These are phyloP conservation scores for Pachyramphus minor DNA, from an alignment of 2,113 vertebrate genomes.

Conservation along the genomic window DNA sequence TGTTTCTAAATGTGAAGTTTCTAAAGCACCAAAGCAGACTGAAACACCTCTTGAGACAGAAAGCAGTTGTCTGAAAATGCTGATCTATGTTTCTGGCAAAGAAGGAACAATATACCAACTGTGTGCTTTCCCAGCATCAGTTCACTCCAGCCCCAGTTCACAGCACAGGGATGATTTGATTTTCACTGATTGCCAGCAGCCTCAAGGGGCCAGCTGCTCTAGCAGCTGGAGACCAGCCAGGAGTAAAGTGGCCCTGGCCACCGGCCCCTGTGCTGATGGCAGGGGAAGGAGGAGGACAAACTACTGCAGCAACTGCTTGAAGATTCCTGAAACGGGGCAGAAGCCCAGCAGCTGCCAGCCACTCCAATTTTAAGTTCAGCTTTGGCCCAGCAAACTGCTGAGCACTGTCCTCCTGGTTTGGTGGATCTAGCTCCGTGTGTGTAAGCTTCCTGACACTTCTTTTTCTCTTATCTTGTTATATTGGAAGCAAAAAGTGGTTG, in stretches of 20 bases:
- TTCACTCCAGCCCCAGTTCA: constrained; percentile 2
- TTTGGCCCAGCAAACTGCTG: not conserved
- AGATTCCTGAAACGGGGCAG: not conserved
- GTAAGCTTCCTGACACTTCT: not conserved
- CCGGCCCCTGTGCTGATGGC: not conserved
- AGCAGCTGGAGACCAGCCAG: constrained; percentile 29
- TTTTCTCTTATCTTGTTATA: not conserved
- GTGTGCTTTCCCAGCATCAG: constrained; percentile 8
- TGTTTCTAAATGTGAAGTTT: not conserved
- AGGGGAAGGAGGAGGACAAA: not conserved
- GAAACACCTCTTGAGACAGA: not conserved
- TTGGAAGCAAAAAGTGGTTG: not conserved
- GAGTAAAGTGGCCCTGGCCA: constrained; percentile 28
- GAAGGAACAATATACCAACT: not conserved
- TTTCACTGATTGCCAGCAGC: constrained; percentile 12
- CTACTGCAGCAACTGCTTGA: not conserved
- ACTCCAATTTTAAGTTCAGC: not conserved
- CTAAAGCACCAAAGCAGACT: not conserved
- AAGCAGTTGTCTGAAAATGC: not conserved
- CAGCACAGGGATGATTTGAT: constrained; percentile 15
- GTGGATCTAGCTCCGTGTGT: not conserved
- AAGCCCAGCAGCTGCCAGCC: not conserved
- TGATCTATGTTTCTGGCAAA: not conserved
- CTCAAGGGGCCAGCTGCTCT: not conserved
- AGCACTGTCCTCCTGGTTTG: not conserved